Evolutionary conservation across 2,888 invertebrate genomes (phyloP).

Genomic region (Macaria notata): DNA sequence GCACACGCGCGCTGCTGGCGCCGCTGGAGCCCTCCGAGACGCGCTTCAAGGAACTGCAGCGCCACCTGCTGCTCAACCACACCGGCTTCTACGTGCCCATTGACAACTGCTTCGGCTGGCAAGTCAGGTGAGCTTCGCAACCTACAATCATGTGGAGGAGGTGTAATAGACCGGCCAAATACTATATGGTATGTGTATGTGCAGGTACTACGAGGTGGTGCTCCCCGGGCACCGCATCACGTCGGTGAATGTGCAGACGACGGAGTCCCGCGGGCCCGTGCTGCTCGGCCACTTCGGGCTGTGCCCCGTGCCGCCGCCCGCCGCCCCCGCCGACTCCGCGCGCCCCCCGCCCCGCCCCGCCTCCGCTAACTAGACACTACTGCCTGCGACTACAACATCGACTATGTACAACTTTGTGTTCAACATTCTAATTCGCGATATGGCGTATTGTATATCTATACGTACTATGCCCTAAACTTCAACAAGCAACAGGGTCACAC

Average conservation of each 20-base stretch:
- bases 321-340: slow-evolving; percentile 57
- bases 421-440: no score
- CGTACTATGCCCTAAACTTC: no score
- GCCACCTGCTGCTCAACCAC: slow-evolving; percentile 56
- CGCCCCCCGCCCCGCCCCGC: neutral
- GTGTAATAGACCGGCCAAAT: no score
- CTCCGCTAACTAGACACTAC: neutral
- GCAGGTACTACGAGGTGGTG: slow-evolving; percentile 61
- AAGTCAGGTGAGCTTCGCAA: slow-evolving; percentile 59
- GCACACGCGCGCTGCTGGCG: slow-evolving; percentile 20
- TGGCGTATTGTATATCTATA: no score
- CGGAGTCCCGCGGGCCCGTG: slow-evolving; percentile 43
- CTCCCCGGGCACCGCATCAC: slow-evolving; percentile 45
- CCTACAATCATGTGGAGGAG: no score
- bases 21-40: slow-evolving; percentile 31
- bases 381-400: no score
- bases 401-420: no score
- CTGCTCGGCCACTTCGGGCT: slow-evolving; percentile 68
- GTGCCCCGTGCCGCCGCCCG: slow-evolving; percentile 32
- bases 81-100: slow-evolving; percentile 67
- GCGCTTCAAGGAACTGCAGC: slow-evolving; percentile 43
- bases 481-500: no score
- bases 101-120: slow-evolving; percentile 64
- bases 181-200: neutral
- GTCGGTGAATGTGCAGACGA: slow-evolving; percentile 53